Evolutionary conservation across 2,888 invertebrate species (phyloP), one percentile per base, ranked within the genome.

Genomic region (Nomada ferruginata): DNA sequence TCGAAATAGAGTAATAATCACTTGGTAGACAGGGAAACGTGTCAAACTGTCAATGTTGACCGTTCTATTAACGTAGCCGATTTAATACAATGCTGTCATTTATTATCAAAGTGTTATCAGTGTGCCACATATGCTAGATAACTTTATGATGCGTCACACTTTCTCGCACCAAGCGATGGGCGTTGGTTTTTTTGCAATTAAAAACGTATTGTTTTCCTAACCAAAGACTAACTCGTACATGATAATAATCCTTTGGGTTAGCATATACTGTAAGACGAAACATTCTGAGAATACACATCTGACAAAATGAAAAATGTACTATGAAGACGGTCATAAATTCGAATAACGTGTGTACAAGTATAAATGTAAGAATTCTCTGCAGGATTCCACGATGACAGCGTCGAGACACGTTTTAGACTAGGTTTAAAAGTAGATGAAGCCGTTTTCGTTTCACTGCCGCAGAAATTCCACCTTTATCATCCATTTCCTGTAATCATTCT

Each of bases 391-490:
- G 44, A 53, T 72, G 76, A 75, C 76, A 82, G 10, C 44, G 73
- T 53, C 64, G 66, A 64, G 78, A 82, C 78, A n/a, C 70, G 59
- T 71, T 55, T 36, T 55, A 53, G 69, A 9, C 64, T 26, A 20
- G 52, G 66, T 66, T 83, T 90, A 90, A 87, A 86, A 84, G 89
- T 89, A 90, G 88, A 50, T 13, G 29, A 2, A 13, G 50, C 65
- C 64, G 63, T 42, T 79, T 79, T 70, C 69, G 61, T 72, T 69
- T 42, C 36, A 63, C 26, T 4, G 20, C 26, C 57, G 59, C 26
- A 42, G 26, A 42, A 63, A 61, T 65, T 44, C 5, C 53, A 11
- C 13, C 20, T 20, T 64, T 61, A 36, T 26, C 29, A 11, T 60
- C 55, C 61, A 42, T 66, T 44, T 57, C 15, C 11, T 7, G 3